These are phyloP conservation scores for Drosophila nebulosa DNA, from an alignment of 1,140 invertebrate genomes.

Conservation along the genomic window DNA sequence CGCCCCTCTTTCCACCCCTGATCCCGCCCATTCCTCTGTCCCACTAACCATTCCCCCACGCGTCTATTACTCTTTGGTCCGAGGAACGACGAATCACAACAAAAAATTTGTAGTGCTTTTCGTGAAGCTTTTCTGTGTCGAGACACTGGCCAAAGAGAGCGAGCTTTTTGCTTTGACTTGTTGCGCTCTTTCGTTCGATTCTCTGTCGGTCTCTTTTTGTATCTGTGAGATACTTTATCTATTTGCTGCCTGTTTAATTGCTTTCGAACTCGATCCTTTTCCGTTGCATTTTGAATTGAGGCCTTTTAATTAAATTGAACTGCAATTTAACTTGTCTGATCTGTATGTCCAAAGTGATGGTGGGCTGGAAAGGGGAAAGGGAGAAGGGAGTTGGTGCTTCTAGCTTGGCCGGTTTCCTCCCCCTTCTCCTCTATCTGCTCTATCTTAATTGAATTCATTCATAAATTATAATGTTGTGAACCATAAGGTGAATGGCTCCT, in stretches of 20 bases:
- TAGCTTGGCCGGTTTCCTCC: not conserved
- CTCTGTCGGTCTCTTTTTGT: not conserved
- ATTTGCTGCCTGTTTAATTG: slow-evolving; percentile 22
- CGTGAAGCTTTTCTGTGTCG: not conserved
- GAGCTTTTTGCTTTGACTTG: not conserved
- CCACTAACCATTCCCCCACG: not conserved
- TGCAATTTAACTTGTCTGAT: slow-evolving; percentile 46
- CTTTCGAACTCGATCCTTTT: not conserved
- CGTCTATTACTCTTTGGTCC: not conserved
- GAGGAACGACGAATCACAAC: not conserved
- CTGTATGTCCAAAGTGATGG: not conserved
- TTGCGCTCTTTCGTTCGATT: not conserved
- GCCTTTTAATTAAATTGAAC: slow-evolving; percentile 58
- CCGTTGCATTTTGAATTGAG: slow-evolving; percentile 49
- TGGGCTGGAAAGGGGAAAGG: not conserved
- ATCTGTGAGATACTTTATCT: not conserved
- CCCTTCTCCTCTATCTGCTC: not conserved
- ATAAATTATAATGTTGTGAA: slow-evolving; percentile 55
- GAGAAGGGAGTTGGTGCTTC: not conserved
- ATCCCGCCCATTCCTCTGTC: not conserved
- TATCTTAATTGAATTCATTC: slow-evolving; percentile 75
- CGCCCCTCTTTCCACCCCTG: not conserved
- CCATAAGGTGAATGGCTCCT: slow-evolving; percentile 22
- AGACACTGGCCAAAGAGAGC: not conserved
- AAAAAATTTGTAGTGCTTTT: not conserved